Conservation (phyloP, 23 tunicate species). For the Trididemnum nubilum region DNA sequence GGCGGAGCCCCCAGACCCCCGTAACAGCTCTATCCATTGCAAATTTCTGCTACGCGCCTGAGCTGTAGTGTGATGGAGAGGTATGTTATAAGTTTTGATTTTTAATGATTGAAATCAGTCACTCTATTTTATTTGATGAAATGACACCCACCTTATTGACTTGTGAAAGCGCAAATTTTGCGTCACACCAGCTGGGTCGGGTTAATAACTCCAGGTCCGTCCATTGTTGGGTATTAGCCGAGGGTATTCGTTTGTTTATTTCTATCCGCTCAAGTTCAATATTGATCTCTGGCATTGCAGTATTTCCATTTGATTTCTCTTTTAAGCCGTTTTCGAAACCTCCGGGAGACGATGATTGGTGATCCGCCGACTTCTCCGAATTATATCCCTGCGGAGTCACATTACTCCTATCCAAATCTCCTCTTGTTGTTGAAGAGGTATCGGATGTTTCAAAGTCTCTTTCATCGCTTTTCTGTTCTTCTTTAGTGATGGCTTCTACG, state of each 20-base stretch:
- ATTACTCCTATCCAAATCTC: too few relatives aligned
- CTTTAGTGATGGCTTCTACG: too few relatives aligned
- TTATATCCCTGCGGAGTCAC: background rate
- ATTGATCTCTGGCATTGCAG: background rate
- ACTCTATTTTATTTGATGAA: too few relatives aligned
- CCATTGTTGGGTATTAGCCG: background rate
- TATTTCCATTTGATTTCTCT: background rate
- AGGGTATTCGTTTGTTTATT: background rate
- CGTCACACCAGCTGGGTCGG: conserved; percentile 91
- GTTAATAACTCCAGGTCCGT: conserved; percentile 68
- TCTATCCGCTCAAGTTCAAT: background rate
- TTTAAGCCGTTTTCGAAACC: background rate
- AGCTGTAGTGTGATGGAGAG: too few relatives aligned
- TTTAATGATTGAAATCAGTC: too few relatives aligned
- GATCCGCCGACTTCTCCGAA: background rate
- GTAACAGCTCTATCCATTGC: too few relatives aligned
- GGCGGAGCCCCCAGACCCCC: too few relatives aligned
- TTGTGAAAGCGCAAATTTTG: conserved; percentile 62
- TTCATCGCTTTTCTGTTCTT: too few relatives aligned
- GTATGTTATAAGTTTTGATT: too few relatives aligned
- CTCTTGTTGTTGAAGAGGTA: too few relatives aligned
- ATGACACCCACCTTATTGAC: conserved; percentile 72
- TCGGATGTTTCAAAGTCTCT: too few relatives aligned
- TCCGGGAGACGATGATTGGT: conserved; percentile 1
- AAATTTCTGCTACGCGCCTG: too few relatives aligned